These are phyloP conservation scores for Gadus chalcogrammus DNA, from an alignment of 2,113 vertebrate species.

Conservation along the genomic window DNA sequence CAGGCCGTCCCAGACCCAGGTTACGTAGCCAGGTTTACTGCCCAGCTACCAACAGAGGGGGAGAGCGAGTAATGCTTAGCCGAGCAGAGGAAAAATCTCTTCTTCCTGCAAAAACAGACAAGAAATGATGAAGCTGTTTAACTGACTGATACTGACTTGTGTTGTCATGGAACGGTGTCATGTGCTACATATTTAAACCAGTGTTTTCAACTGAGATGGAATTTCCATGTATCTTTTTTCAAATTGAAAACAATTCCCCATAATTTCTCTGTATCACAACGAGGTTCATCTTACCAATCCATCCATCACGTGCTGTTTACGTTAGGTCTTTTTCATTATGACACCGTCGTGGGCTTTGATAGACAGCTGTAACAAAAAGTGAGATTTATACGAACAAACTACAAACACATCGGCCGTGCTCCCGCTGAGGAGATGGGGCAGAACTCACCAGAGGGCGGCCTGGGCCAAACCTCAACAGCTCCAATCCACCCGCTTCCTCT, in stretches of 20 bases:
- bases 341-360: no score
- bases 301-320: no score
- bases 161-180: background rate
- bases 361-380: no score
- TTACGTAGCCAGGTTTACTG: conserved; percentile 17
- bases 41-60: conserved; percentile 70
- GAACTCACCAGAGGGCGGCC: conserved; percentile 18
- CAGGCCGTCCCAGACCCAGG: background rate
- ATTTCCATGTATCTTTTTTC: no score
- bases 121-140: background rate
- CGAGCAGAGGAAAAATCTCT: background rate
- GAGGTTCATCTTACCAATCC: no score
- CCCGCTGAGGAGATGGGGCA: conserved; percentile 4
- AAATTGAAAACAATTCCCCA: no score
- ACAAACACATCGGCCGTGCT: background rate
- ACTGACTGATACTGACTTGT: background rate
- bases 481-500: conserved; percentile 18
- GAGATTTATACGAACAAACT: no score
- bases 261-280: no score
- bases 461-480: conserved; percentile 28
- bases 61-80: conserved; percentile 58
- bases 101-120: background rate
- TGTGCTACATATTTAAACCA: no score
- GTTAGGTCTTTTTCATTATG: no score
- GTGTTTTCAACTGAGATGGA: no score